phyloP scores from a whole-genome alignment of 2,888 invertebrate species.

The Campopleginae sp. region DNA sequence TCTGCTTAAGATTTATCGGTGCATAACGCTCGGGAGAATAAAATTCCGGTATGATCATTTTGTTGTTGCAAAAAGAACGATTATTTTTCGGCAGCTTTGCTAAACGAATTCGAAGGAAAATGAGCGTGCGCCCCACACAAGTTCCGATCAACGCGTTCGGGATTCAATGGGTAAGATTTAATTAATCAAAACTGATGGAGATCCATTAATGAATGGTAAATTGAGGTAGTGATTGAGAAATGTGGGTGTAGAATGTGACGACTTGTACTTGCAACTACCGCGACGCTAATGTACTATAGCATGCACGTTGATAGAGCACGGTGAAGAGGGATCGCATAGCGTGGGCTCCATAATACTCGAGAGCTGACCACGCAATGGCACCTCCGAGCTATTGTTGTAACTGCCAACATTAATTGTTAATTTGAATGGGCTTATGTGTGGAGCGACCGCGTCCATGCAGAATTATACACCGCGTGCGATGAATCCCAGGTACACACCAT shows the following conservation, averaged over 20 bases:
- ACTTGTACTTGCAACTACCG: slow-evolving; percentile 56
- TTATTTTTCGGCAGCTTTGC: too few species aligned
- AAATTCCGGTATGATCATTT: too few species aligned
- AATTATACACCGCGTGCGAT: slow-evolving; percentile 60
- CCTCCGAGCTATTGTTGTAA: slow-evolving; percentile 79
- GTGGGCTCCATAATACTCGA: slow-evolving; percentile 37
- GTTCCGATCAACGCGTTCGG: too few species aligned
- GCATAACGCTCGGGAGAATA: too few species aligned
- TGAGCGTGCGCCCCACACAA: too few species aligned
- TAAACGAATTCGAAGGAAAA: too few species aligned
- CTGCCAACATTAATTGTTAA: slow-evolving; percentile 79
- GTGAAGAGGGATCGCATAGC: slow-evolving; percentile 22
- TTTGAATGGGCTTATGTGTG: slow-evolving; percentile 73
- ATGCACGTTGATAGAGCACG: slow-evolving; percentile 57
- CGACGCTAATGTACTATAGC: slow-evolving; percentile 43
- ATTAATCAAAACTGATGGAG: not conserved
- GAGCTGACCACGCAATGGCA: slow-evolving; percentile 72
- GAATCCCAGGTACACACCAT: slow-evolving; percentile 59
- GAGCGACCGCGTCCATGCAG: slow-evolving; percentile 47
- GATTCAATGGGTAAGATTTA: not conserved
- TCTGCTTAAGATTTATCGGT: too few species aligned
- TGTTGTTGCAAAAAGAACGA: too few species aligned
- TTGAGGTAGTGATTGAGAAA: not conserved
- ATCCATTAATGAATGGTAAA: not conserved
- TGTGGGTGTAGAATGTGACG: not conserved